These are phyloP conservation scores for Steinernema hermaphroditum DNA, from an alignment of 2,888 invertebrate species.

Conservation along the genomic window DNA sequence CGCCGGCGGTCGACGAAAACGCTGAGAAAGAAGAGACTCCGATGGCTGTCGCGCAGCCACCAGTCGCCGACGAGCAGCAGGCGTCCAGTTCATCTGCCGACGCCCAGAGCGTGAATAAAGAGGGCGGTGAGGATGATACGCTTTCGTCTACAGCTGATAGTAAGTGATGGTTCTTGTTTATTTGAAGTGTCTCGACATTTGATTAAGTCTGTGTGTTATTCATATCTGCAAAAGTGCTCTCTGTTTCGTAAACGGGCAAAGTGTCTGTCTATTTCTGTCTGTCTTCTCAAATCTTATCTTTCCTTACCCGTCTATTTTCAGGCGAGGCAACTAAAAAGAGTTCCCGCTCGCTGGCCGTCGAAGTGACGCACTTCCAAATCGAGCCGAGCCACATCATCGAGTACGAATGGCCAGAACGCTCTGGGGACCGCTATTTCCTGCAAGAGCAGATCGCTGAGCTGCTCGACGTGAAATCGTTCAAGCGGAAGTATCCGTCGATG, in stretches of 20 bases:
- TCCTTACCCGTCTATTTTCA: neutral
- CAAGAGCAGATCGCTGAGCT: slow-evolving; percentile 89
- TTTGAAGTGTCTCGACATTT: no score
- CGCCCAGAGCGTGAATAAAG: neutral
- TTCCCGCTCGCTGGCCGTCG: slow-evolving; percentile 32
- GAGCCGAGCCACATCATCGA: slow-evolving; percentile 60
- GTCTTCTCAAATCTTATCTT: neutral
- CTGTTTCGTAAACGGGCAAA: no score
- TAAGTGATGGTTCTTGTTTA: no score
- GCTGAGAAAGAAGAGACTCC: neutral
- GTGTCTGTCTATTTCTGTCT: no score
- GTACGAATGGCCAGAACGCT: slow-evolving; percentile 65
- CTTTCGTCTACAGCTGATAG: neutral
- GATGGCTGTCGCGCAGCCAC: neutral
- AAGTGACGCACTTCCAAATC: slow-evolving; percentile 39
- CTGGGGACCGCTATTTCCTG: slow-evolving; percentile 60
- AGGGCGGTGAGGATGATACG: neutral
- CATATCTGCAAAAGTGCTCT: no score
- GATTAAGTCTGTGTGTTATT: no score
- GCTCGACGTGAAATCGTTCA: slow-evolving; percentile 91
- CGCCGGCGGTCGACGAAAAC: neutral
- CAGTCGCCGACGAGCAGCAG: neutral
- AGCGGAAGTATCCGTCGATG: slow-evolving; percentile 75
- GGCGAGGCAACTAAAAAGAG: slow-evolving; percentile 18
- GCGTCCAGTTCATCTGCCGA: neutral